Percentiles rank a stretch among this genome's conserved stretches.
phyloP scores from a whole-genome alignment of 1,140 invertebrate species.

The Ooceraea biroi region DNA sequence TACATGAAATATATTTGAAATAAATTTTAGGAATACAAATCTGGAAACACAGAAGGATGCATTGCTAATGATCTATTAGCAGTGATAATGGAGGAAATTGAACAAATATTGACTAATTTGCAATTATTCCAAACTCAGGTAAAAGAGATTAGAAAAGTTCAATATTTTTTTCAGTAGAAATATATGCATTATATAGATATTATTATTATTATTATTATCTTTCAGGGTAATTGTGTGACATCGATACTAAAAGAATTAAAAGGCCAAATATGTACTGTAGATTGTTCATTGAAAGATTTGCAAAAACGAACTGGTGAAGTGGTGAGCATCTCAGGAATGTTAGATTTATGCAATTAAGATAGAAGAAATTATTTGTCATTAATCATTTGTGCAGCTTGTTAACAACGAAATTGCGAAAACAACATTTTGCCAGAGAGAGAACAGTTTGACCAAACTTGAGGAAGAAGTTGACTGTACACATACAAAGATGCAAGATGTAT shows the following conservation, averaged over 20 bases:
- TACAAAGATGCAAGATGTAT: conserved; percentile 82
- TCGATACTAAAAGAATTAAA: conserved; percentile 77
- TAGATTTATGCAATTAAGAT: not conserved
- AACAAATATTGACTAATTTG: conserved; percentile 79
- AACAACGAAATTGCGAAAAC: conserved; percentile 77
- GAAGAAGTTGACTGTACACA: conserved; percentile 82
- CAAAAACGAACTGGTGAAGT: conserved; percentile 78
- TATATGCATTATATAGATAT: conserved; percentile 41
- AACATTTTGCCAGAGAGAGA: conserved; percentile 73
- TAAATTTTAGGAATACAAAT: conserved; percentile 72
- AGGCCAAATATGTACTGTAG: conserved; percentile 76
- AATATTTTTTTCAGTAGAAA: conserved; percentile 30
- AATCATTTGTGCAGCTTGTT: conserved; percentile 72
- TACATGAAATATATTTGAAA: conserved; percentile 29
- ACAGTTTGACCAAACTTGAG: conserved; percentile 80
- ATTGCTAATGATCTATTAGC: conserved; percentile 76
- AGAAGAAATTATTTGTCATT: conserved; percentile 26
- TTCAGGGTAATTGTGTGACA: conserved; percentile 70
- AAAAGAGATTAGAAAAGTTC: conserved; percentile 48
- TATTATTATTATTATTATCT: conserved; percentile 59
- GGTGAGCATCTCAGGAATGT: conserved; percentile 73
- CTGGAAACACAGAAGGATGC: conserved; percentile 70
- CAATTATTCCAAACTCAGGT: conserved; percentile 76
- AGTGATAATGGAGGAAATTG: conserved; percentile 80
- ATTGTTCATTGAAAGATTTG: conserved; percentile 78